phyloP scores from a whole-genome alignment of 2,888 invertebrate species.

The Caenorhabditis sp. region DNA sequence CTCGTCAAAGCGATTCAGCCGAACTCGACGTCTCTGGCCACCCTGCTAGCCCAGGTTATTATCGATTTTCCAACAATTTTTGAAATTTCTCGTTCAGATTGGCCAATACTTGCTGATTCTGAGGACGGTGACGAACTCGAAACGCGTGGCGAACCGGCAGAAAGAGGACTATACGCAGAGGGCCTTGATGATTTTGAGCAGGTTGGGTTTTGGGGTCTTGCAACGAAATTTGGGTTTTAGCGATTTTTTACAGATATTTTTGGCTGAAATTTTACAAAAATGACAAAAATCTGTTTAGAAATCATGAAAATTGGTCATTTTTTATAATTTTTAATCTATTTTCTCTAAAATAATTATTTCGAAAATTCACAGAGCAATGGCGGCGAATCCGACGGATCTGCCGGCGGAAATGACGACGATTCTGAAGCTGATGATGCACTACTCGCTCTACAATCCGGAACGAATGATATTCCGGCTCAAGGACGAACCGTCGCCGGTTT shows the following conservation, averaged over 20 bases:
- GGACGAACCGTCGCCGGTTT: conserved; percentile 44
- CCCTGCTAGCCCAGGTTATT: conserved; percentile 40
- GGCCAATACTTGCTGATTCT: conserved; percentile 45
- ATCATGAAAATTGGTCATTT: too few species aligned
- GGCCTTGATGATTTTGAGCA: conserved; percentile 27
- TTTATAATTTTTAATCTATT: too few species aligned
- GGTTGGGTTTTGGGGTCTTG: too few species aligned
- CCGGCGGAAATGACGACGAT: conserved; percentile 39
- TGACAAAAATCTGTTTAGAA: too few species aligned
- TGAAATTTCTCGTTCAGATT: too few species aligned
- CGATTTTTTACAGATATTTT: too few species aligned
- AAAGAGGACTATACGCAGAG: conserved; percentile 28
- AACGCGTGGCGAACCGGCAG: conserved; percentile 34
- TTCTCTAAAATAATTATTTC: too few species aligned
- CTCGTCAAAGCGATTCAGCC: conserved; percentile 41
- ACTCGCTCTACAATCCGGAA: conserved; percentile 48
- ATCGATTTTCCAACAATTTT: too few species aligned
- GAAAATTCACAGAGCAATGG: too few species aligned
- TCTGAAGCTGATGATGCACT: conserved; percentile 44
- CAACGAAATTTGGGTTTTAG: too few species aligned
- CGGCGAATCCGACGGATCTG: conserved; percentile 17
- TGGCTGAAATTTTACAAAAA: too few species aligned
- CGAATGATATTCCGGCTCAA: conserved; percentile 37
- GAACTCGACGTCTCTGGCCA: neutral
- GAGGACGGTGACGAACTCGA: conserved; percentile 13